These are phyloP conservation scores for Calephelis virginiensis DNA, from an alignment of 1,140 invertebrate species.

Conservation along the genomic window DNA sequence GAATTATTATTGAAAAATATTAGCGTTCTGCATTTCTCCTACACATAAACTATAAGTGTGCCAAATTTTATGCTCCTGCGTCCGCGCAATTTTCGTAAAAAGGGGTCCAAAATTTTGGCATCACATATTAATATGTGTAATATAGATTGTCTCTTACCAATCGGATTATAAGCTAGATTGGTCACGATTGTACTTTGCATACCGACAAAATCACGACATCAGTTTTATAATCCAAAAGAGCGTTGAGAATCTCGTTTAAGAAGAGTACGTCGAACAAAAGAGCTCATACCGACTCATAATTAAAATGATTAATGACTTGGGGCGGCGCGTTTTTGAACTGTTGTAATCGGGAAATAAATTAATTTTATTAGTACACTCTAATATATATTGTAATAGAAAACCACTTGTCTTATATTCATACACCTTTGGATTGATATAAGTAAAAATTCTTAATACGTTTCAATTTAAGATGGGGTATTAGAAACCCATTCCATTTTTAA, in stretches of 20 bases:
- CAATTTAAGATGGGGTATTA: constrained; percentile 72
- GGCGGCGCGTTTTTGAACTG: constrained; percentile 66
- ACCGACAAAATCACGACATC: constrained; percentile 40
- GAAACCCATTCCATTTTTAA: constrained; percentile 71
- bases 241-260: constrained; percentile 57
- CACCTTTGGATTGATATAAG: constrained; percentile 40
- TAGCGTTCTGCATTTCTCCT: too few relatives aligned
- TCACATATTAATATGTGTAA: too few relatives aligned
- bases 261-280: constrained; percentile 64
- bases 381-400: constrained; percentile 76
- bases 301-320: constrained; percentile 74
- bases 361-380: constrained; percentile 75
- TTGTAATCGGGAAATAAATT: constrained; percentile 76
- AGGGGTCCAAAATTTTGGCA: too few relatives aligned
- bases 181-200: constrained; percentile 29
- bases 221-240: constrained; percentile 24
- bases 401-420: constrained; percentile 41
- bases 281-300: constrained; percentile 71
- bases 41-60: too few relatives aligned
- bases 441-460: constrained; percentile 51
- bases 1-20: too few relatives aligned
- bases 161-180: not conserved
- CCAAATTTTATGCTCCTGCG: too few relatives aligned
- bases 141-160: too few relatives aligned
- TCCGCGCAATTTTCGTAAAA: too few relatives aligned